These are phyloP conservation scores for Scalopus aquaticus DNA, from an alignment of 2,113 vertebrate genomes.

Conservation along the genomic window DNA sequence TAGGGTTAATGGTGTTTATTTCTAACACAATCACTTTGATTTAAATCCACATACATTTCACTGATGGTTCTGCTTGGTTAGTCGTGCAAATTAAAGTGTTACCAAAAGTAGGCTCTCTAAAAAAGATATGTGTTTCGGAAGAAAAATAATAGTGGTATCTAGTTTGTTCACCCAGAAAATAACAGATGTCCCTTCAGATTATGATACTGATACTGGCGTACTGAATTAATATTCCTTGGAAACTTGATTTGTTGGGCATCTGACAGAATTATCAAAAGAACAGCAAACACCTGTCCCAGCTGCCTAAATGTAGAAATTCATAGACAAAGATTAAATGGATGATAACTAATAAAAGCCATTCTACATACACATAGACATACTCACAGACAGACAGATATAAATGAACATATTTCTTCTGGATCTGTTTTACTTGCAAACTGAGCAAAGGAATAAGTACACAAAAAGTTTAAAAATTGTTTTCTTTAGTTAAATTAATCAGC, in stretches of 20 bases:
- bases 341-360: neutral
- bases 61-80: conserved; percentile 65
- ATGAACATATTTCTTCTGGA: neutral
- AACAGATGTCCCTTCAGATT: conserved; percentile 6
- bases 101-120: neutral
- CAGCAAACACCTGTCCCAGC: neutral
- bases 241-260: neutral
- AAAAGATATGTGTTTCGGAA: conserved; percentile 40
- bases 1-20: conserved; percentile 54
- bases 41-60: conserved; percentile 62
- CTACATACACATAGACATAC: neutral
- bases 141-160: conserved; percentile 34
- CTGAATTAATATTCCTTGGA: conserved; percentile 43
- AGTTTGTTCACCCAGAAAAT: conserved; percentile 67
- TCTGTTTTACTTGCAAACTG: neutral
- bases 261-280: conserved; percentile 37
- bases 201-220: neutral
- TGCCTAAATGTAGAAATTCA: neutral
- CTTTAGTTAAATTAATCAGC: neutral
- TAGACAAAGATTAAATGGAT: neutral
- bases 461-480: neutral
- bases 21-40: conserved; percentile 59
- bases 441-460: neutral
- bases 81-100: conserved; percentile 65
- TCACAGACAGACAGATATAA: neutral